Evolutionary conservation across 2,888 invertebrate genomes (phyloP).

Genomic region (Margaritifera margaritifera): DNA sequence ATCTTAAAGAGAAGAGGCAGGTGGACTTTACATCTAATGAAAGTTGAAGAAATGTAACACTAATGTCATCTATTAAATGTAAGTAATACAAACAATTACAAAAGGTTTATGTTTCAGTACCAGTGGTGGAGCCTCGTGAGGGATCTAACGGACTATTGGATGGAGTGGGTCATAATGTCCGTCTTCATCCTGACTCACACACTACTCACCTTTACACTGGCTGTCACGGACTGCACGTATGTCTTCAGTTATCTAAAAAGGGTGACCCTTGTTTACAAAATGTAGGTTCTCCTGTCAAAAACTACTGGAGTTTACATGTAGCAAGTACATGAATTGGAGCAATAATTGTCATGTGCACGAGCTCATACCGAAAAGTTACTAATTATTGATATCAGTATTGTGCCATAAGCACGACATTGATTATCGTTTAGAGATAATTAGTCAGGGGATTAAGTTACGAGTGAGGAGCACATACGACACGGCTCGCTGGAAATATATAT

Average conservation of each 20-base stretch:
- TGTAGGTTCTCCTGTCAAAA: background rate
- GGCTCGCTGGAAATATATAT: too few species aligned
- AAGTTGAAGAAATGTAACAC: too few species aligned
- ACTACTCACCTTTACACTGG: constrained; percentile 82
- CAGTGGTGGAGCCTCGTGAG: constrained; percentile 54
- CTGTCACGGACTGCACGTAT: constrained; percentile 82
- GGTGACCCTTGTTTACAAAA: background rate
- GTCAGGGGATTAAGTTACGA: too few species aligned
- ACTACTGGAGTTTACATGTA: background rate
- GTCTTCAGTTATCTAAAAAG: background rate
- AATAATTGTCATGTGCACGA: background rate
- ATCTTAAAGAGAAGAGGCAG: too few species aligned
- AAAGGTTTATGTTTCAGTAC: constrained; percentile 40
- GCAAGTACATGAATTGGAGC: background rate
- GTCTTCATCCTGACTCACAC: constrained; percentile 80
- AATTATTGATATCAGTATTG: too few species aligned
- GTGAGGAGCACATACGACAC: too few species aligned
- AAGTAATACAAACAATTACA: too few species aligned
- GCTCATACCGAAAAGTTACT: too few species aligned
- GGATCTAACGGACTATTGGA: constrained; percentile 74
- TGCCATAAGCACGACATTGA: too few species aligned
- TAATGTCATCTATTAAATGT: too few species aligned
- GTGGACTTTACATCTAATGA: too few species aligned
- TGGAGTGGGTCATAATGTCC: constrained; percentile 82
- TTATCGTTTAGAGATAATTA: too few species aligned